A percentile compares a stretch with the other conserved stretches of the same genome.
These are phyloP conservation scores for Rhogogaster chlorosoma DNA, from an alignment of 2,888 invertebrate genomes.

Conservation along the genomic window DNA sequence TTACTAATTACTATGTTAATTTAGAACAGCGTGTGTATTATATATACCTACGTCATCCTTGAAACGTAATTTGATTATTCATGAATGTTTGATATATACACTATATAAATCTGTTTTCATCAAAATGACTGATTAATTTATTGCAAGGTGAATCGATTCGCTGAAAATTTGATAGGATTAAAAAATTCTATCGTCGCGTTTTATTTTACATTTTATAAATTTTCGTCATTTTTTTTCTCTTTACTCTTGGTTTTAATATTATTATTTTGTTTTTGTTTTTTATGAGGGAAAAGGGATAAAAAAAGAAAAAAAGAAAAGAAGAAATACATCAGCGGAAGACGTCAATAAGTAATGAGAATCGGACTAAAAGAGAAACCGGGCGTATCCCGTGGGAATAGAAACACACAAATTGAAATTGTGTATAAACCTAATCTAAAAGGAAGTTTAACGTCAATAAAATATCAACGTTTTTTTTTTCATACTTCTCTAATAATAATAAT, in stretches of 20 bases:
- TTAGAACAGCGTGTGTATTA: neutral
- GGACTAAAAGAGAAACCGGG: neutral
- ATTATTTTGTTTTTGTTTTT: no score
- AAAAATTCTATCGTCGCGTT: no score
- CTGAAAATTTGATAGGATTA: neutral
- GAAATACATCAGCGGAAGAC: neutral
- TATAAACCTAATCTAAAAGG: neutral
- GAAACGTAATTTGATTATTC: neutral
- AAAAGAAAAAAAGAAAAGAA: neutral
- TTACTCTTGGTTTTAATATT: no score
- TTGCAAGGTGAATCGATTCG: no score
- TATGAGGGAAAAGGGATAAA: neutral
- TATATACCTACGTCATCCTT: neutral
- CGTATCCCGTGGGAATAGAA: neutral
- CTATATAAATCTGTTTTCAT: neutral
- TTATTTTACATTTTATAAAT: no score
- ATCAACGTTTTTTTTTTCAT: neutral
- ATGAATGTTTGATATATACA: neutral
- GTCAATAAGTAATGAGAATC: slow-evolving; percentile 34
- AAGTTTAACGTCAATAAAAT: neutral
- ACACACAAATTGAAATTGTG: slow-evolving; percentile 12
- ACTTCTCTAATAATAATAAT: neutral
- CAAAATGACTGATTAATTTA: neutral
- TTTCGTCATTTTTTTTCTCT: no score
- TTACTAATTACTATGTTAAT: slow-evolving; percentile 17